Conservation (phyloP, 64 coral and sea anemone species). For the Montipora foliosa region DNA sequence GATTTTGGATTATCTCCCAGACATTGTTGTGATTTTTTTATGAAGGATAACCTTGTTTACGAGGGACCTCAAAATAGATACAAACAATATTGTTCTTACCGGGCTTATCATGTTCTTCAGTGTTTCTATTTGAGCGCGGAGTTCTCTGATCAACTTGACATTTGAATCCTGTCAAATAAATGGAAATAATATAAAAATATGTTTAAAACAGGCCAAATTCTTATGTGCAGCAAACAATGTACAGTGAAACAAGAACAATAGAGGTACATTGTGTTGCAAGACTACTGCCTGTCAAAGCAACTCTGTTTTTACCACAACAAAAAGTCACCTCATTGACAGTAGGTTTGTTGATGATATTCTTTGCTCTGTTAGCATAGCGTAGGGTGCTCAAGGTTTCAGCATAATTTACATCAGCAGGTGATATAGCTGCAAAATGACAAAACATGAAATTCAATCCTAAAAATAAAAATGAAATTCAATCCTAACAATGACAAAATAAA, state of each 20-base stretch:
- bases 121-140: conserved; percentile 88
- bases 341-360: conserved; percentile 99
- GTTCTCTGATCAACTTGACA: conserved; percentile 96
- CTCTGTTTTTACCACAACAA: not conserved
- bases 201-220: no score
- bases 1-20: no score
- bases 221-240: no score
- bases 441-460: not conserved
- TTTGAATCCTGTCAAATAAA: conserved; percentile 81
- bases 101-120: conserved; percentile 97
- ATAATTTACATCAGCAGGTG: conserved; percentile 96
- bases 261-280: no score
- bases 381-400: conserved; percentile 94
- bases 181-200: not conserved
- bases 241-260: no score
- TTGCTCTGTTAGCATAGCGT: conserved; percentile 95
- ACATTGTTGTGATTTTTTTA: no score
- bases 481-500: no score
- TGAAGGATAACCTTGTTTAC: no score
- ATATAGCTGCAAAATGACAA: conserved; percentile 72
- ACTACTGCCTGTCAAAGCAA: no score
- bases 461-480: not conserved
- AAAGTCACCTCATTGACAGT: conserved; percentile 86
- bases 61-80: no score
- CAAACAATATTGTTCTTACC: conserved; percentile 49